A percentile compares a stretch with the other conserved stretches of the same genome.
These are phyloP conservation scores for Dasypolia templi DNA, from an alignment of 2,888 invertebrate species.

Conservation along the genomic window DNA sequence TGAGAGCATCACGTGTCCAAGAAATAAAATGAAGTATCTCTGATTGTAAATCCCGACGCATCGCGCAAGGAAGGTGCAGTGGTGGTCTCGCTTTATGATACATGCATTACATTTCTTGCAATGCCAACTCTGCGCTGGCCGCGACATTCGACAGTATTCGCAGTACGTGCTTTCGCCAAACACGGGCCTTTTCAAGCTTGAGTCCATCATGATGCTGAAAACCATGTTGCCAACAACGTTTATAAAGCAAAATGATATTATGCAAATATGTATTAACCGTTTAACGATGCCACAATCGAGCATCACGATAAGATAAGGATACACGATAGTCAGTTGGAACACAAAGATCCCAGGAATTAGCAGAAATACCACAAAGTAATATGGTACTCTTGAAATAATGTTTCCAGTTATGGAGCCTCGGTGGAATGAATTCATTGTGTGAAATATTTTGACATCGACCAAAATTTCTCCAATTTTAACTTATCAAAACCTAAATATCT, in stretches of 20 bases:
- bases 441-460: background rate
- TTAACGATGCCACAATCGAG: slow-evolving; percentile 69
- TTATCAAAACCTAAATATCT: slow-evolving; percentile 6
- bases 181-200: slow-evolving; percentile 68
- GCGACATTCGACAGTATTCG: slow-evolving; percentile 92
- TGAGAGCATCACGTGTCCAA: slow-evolving; percentile 92
- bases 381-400: slow-evolving; percentile 66
- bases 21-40: slow-evolving; percentile 94
- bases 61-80: slow-evolving; percentile 95
- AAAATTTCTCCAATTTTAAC: slow-evolving; percentile 12
- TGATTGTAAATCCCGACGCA: slow-evolving; percentile 96
- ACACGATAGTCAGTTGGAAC: slow-evolving; percentile 76
- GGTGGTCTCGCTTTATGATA: slow-evolving; percentile 95
- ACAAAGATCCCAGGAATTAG: slow-evolving; percentile 77
- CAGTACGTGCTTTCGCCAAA: slow-evolving; percentile 90
- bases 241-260: slow-evolving; percentile 74
- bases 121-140: slow-evolving; percentile 95
- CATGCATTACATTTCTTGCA: slow-evolving; percentile 95
- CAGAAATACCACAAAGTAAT: slow-evolving; percentile 69
- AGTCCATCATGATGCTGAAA: slow-evolving; percentile 73
- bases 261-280: slow-evolving; percentile 71
- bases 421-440: slow-evolving; percentile 23
- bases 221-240: slow-evolving; percentile 82
- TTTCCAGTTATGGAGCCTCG: slow-evolving; percentile 16
- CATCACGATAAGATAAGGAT: slow-evolving; percentile 70